Evolutionary conservation across 2,888 invertebrate genomes (phyloP).

Genomic region (Ernsta delagoae): DNA sequence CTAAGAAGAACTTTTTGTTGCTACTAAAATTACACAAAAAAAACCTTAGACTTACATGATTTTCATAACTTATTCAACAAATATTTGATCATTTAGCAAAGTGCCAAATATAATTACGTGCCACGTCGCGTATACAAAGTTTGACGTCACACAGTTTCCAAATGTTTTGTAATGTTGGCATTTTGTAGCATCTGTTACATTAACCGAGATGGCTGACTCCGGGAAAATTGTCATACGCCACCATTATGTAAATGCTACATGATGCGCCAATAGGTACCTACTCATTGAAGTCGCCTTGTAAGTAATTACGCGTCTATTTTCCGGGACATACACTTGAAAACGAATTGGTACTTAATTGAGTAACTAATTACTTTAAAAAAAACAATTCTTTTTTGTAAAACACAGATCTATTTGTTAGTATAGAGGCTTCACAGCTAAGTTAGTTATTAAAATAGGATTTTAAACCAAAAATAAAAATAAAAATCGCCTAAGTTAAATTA

Average conservation of each 20-base stretch:
- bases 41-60: background rate
- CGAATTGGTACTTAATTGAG: no score
- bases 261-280: background rate
- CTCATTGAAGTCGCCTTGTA: background rate
- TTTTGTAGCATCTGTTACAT: constrained; percentile 14
- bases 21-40: background rate
- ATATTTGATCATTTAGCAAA: constrained; percentile 2
- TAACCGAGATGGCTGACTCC: background rate
- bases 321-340: background rate
- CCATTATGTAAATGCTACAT: constrained; percentile 8
- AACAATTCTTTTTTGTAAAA: no score
- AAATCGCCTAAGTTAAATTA: no score
- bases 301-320: background rate
- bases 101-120: background rate
- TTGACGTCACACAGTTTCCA: constrained; percentile 6
- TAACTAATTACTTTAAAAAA: no score
- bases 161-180: constrained; percentile 13
- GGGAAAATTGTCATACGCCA: constrained; percentile 9
- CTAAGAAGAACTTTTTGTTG: no score
- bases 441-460: no score
- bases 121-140: constrained; percentile 8
- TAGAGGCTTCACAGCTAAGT: no score
- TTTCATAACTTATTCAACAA: background rate
- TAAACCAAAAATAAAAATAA: no score
- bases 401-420: no score